Conservation (phyloP, 2,888 invertebrate genomes). For the Coecobrya sp. region DNA sequence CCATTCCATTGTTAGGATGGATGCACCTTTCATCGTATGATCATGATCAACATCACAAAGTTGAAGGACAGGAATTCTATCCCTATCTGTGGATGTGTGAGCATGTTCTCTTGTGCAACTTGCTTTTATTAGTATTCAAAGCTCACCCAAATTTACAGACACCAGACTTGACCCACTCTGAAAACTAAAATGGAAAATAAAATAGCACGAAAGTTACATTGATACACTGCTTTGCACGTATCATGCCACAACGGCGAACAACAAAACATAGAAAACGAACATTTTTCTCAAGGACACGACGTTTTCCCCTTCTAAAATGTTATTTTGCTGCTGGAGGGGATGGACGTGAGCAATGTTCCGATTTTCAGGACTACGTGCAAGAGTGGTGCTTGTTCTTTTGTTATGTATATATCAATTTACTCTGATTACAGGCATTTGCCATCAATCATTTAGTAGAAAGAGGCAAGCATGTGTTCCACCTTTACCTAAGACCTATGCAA, state of each 20-base stretch:
- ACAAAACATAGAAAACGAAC: not conserved
- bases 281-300: not conserved
- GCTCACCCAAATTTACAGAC: too few species aligned
- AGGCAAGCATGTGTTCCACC: not conserved
- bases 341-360: not conserved
- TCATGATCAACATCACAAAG: not conserved
- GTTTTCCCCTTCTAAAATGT: not conserved
- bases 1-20: not conserved
- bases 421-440: not conserved
- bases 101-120: too few species aligned
- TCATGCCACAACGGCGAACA: not conserved
- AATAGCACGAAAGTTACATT: not conserved
- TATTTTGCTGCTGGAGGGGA: not conserved
- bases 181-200: not conserved
- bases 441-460: constrained; percentile 24
- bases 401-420: constrained; percentile 13
- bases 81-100: not conserved
- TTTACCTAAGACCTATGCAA: not conserved
- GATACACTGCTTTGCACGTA: not conserved
- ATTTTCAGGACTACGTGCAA: not conserved
- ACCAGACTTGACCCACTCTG: not conserved
- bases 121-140: not conserved
- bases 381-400: not conserved
- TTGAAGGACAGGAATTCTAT: not conserved
- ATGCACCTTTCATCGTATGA: not conserved